These are phyloP conservation scores for Drosophila pachea DNA, from an alignment of 1,140 invertebrate species.

Conservation along the genomic window DNA sequence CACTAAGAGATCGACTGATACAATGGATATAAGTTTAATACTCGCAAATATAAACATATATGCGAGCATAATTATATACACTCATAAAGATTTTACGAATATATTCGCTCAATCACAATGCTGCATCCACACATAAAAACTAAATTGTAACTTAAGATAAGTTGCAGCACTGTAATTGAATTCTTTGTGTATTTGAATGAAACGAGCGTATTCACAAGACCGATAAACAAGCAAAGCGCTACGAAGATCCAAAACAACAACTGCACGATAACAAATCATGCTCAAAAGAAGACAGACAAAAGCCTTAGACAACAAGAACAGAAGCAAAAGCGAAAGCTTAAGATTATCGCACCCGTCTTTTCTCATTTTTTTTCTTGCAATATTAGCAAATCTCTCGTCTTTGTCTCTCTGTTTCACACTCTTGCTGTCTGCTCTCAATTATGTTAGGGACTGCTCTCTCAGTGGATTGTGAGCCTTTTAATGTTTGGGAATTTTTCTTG, in stretches of 20 bases:
- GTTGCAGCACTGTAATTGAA: constrained; percentile 54
- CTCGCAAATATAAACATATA: background rate
- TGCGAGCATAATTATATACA: background rate
- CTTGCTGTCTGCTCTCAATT: background rate
- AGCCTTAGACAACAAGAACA: constrained; percentile 57
- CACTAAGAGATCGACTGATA: constrained; percentile 12
- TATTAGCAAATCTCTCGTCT: constrained; percentile 15
- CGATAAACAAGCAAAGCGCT: constrained; percentile 17
- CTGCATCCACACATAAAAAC: constrained; percentile 5
- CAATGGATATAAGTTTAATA: background rate
- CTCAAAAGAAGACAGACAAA: constrained; percentile 42
- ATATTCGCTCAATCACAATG: constrained; percentile 9
- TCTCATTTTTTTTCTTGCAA: constrained; percentile 49
- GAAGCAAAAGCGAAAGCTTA: constrained; percentile 15
- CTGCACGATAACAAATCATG: constrained; percentile 54
- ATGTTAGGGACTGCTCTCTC: constrained; percentile 43
- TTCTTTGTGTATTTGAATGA: constrained; percentile 64
- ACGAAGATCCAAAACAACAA: constrained; percentile 26
- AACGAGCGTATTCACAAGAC: constrained; percentile 35
- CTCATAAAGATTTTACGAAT: background rate
- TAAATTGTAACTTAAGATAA: constrained; percentile 14
- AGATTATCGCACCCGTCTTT: constrained; percentile 45
- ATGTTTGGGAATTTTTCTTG: background rate
- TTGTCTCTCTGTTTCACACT: constrained; percentile 3
- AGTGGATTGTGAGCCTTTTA: constrained; percentile 15